Conservation (phyloP, 2,113 vertebrate species). For the Eublepharis macularius region DNA sequence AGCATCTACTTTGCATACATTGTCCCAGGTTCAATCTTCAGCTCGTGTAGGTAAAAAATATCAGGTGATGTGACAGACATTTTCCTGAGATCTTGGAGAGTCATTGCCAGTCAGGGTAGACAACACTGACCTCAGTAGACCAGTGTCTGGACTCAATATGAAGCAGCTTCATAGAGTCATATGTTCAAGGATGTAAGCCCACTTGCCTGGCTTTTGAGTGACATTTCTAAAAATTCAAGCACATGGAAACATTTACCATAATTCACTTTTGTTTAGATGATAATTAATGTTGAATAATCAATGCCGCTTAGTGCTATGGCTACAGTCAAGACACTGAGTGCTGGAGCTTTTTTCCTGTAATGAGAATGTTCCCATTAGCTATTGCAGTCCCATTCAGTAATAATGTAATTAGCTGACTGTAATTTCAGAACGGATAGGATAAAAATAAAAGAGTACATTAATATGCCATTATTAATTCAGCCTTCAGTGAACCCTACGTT, state of each 20-base stretch:
- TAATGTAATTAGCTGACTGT: neutral
- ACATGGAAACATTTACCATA: neutral
- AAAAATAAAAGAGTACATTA: slow-evolving; percentile 11
- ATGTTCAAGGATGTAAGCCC: neutral
- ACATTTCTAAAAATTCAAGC: neutral
- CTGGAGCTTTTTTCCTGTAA: neutral
- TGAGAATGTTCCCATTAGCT: slow-evolving; percentile 8
- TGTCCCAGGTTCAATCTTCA: too few species aligned
- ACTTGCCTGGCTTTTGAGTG: neutral
- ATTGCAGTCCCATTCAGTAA: neutral
- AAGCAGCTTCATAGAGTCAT: too few species aligned
- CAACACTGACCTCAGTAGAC: too few species aligned
- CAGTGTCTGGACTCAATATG: too few species aligned
- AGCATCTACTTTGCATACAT: too few species aligned
- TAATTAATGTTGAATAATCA: neutral
- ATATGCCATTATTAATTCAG: slow-evolving; percentile 13
- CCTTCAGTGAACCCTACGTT: neutral
- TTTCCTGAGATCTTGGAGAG: too few species aligned
- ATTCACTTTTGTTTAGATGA: neutral
- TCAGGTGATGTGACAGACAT: too few species aligned
- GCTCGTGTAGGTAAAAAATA: too few species aligned
- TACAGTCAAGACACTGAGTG: neutral
- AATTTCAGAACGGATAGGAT: slow-evolving; percentile 13
- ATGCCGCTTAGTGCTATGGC: neutral
- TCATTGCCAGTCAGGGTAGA: too few species aligned